Base-by-base conservation (phyloP, 2,113 vertebrate genomes). In the Nymphicus hollandicus region DNA sequence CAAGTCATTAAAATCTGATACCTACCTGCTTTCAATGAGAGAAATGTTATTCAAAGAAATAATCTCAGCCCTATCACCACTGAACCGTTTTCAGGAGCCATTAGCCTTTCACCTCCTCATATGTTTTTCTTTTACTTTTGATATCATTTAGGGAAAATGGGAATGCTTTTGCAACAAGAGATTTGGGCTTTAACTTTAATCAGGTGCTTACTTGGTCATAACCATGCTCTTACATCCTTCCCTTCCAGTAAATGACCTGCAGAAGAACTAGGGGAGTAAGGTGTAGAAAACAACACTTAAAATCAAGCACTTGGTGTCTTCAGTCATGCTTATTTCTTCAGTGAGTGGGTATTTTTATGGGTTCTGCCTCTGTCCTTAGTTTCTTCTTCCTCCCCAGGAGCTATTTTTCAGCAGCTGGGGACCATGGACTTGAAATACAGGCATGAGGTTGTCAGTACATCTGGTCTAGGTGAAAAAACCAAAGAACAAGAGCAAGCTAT, bases 1-100 rank as follows among this genome's bases (percentile, higher is more conserved):
- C 89, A 96, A 96, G 93, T 94, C 91, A 91, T 95, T 91, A 91
- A 95, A 94, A 96, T 93, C 93, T 91, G 89, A 93, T 90, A 95
- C 80, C 80, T 97, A 81, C 86, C 74, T 93, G 81, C 85, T 79
- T 88, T 95, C 96, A 94, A 80, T 89, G 94, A 97, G 93, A 94
- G 86, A 85, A 96, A 93, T 10, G n/a, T 93, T 88, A 84, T 96
- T 93, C 4, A 16, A 69, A 94, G 88, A 88, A 97, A 87, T 76
- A 90, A 86, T 89, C 86, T 68, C 76, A 83, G 86, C 65, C 73
- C 84, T 82, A 87, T 93, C 83, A 92, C 72, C 81, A 91, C 72
- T 3, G 0, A 65, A 47, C 50, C 49, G 43, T 90, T 95, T 95
- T 91, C 70, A 83, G 86, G 87, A 92, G 74, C 94, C 91, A 94